Base-by-base conservation (phyloP, 2,888 invertebrate genomes). In the Idaea straminata region DNA sequence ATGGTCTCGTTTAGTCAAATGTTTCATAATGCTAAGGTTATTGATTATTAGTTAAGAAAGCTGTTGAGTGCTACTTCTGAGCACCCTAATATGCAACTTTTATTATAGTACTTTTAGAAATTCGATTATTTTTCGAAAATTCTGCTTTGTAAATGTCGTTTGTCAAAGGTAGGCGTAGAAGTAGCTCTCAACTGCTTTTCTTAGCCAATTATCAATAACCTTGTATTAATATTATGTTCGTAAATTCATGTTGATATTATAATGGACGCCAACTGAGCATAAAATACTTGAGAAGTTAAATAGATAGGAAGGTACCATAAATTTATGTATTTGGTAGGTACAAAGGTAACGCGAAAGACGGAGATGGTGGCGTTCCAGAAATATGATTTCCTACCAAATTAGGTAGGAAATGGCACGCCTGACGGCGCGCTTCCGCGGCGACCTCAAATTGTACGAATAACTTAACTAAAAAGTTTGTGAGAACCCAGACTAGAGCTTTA, bases 1-100 rank as follows among this genome's bases (percentile, higher is more conserved):
- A 83, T 88, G 86, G 88, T 88, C 85, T 81, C 75, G 74, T 79
- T 79, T 79, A 77, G 78, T 77, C 77, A 83, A 82, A 72, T 74
- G 72, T 76, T 15, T 47, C 47, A 47, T 47, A 47, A 25, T 25
- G 25, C 3, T 25, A 25, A 25, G 25, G 25, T 25, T 25, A 25
- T 2, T 25, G 25, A 25, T 3, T 2, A 25, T 25, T 25, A 25
- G 25, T 25, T 3, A 25, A 25, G 2, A 25, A 25, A 25, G 25
- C 25, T 1, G 25, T 25, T 25, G 25, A 25, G 3, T 25, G 25
- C 25, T 25, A 25, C 3, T 25, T n/a, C 3, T 25, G 25, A 25
- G 25, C 25, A 25, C 25, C 25, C 25, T 25, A 3, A 25, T 1
- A 25, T 25, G 3, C 25, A 25, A 25, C 25, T 25, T 25, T 25